A percentile compares a stretch with the other conserved stretches of the same genome.
phyloP scores from a whole-genome alignment of 1,140 invertebrate species.

The Hylyphantes graminicola region DNA sequence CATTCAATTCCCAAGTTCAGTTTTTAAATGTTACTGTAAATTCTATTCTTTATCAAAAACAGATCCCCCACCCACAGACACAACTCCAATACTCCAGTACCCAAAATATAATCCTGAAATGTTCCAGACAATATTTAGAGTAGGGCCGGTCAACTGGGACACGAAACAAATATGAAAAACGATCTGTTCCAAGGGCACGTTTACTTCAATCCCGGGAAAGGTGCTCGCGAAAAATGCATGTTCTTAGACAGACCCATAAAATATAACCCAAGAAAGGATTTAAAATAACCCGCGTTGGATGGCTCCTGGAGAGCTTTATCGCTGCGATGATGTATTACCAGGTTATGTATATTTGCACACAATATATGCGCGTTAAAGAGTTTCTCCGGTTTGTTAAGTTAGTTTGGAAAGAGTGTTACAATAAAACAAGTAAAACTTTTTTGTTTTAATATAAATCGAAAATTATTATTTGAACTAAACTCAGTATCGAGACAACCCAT shows the following conservation, averaged over 20 bases:
- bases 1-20: too few species aligned
- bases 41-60: background rate
- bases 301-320: background rate
- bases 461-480: too few species aligned
- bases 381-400: background rate
- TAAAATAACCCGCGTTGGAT: background rate
- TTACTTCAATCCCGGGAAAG: background rate
- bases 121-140: too few species aligned
- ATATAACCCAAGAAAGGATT: background rate
- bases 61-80: background rate
- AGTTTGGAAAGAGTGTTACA: too few species aligned
- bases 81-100: background rate
- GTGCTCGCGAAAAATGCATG: background rate
- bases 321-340: slow-evolving; percentile 15
- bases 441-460: too few species aligned
- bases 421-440: too few species aligned
- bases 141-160: background rate
- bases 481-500: too few species aligned
- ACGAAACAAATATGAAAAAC: background rate
- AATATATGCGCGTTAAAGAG: slow-evolving; percentile 1
- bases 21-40: too few species aligned
- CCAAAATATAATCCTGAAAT: background rate
- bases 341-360: slow-evolving; percentile 30
- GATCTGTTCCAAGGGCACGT: background rate
- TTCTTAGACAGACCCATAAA: slow-evolving; percentile 11